Evolutionary conservation across 2,113 vertebrate genomes (phyloP).

Genomic region (Ciconia stormi): DNA sequence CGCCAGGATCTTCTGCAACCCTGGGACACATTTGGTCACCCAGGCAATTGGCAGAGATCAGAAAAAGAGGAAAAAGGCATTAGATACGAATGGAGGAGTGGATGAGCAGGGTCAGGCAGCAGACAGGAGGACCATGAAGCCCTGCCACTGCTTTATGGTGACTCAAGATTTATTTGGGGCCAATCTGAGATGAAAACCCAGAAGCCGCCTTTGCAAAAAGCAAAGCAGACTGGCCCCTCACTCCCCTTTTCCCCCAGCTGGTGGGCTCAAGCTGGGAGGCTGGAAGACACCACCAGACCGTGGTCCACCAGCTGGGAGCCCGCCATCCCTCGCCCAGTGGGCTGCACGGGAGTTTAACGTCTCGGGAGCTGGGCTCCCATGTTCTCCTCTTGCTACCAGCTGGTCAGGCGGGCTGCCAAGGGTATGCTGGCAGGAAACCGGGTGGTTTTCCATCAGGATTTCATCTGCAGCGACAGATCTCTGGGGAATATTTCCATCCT

Average conservation of each 20-base stretch:
- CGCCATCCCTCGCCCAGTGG: accelerated
- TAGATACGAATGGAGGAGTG: neutral
- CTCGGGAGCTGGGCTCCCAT: conserved; percentile 11
- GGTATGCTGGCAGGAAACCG: conserved; percentile 49
- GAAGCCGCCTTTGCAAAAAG: neutral
- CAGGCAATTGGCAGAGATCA: neutral
- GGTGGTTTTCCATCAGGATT: conserved; percentile 53
- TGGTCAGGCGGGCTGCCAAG: conserved; percentile 59
- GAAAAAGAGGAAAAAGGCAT: neutral
- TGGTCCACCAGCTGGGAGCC: conserved; percentile 21
- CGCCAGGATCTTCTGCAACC: neutral
- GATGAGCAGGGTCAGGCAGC: neutral
- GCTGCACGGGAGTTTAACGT: neutral
- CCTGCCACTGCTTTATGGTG: neutral
- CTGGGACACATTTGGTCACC: neutral
- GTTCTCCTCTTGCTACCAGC: conserved; percentile 58
- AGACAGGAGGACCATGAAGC: neutral
- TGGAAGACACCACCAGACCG: neutral
- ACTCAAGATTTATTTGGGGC: neutral
- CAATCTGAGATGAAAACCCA: neutral
- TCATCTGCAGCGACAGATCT: neutral
- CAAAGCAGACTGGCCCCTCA: neutral
- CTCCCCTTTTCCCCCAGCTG: neutral
- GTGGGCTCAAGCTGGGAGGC: neutral
- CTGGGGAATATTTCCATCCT: conserved; percentile 26